Conservation (phyloP, 2,797 vertebrate genomes). For the Leptatherina wallacei region DNA sequence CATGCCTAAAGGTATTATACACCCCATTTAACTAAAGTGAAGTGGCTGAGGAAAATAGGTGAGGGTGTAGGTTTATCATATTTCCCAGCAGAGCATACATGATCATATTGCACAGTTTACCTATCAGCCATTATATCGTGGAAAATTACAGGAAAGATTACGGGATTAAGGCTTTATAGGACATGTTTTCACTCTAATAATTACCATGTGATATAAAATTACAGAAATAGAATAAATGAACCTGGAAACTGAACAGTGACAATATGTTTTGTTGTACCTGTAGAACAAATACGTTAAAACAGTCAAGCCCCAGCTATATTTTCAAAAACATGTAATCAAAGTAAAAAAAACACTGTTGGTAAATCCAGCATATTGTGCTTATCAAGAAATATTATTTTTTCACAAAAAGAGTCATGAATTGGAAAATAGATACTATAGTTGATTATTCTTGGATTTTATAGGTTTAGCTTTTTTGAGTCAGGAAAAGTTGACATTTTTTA, state of each 20-base stretch:
- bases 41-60: conserved; percentile 29
- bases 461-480: background rate
- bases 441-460: background rate
- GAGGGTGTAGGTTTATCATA: conserved; percentile 53
- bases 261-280: no score
- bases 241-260: no score
- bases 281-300: background rate
- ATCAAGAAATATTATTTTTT: background rate
- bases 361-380: background rate
- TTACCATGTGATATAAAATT: conserved; percentile 5
- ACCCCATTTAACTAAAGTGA: conserved; percentile 11
- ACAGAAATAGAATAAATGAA: background rate
- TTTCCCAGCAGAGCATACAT: conserved; percentile 34
- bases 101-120: conserved; percentile 52
- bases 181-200: conserved; percentile 19
- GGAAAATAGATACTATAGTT: background rate
- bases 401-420: background rate
- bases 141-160: conserved; percentile 23
- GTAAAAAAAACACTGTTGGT: no score
- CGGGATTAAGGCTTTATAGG: conserved; percentile 13
- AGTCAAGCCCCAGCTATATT: background rate
- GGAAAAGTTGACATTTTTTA: background rate
- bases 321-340: background rate
- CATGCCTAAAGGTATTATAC: conserved; percentile 14
- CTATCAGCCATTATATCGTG: conserved; percentile 19